Evolutionary conservation across 2,113 vertebrate genomes (phyloP).

Genomic region (Cacatua alba): DNA sequence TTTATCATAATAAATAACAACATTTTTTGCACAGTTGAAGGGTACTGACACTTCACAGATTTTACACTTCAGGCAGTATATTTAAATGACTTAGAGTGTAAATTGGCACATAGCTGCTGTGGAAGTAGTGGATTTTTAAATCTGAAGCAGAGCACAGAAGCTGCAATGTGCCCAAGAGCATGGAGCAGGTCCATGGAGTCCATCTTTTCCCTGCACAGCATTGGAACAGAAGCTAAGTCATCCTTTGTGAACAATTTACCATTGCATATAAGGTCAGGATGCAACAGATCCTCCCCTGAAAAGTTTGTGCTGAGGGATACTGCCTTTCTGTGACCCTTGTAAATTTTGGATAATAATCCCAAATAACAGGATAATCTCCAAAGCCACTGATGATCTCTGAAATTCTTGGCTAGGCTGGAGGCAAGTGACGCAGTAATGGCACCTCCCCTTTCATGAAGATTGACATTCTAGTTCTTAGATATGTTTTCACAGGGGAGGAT

Average conservation of each 20-base stretch:
- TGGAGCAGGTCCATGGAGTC: not conserved
- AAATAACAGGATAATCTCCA: not conserved
- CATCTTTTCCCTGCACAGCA: not conserved
- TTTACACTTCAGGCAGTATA: slow-evolving; percentile 13
- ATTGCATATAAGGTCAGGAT: not conserved
- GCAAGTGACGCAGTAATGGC: accelerated
- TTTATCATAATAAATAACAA: not conserved
- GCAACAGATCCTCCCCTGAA: not conserved
- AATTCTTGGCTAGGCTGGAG: not conserved
- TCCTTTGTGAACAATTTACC: not conserved
- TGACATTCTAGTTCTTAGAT: not conserved
- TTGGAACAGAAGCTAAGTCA: not conserved
- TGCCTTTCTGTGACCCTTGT: not conserved
- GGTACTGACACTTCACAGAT: slow-evolving; percentile 48
- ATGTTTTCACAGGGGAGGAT: not conserved
- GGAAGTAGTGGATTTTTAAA: not conserved
- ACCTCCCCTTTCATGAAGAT: not conserved
- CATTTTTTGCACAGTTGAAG: slow-evolving; percentile 27
- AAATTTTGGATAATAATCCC: not conserved
- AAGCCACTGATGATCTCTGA: not conserved
- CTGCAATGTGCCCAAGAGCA: not conserved
- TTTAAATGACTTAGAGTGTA: slow-evolving; percentile 25
- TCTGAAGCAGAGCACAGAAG: not conserved
- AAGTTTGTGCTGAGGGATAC: not conserved
- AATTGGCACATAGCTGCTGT: not conserved